Conservation (phyloP, 2,113 vertebrate species). For the Theropithecus gelada region DNA sequence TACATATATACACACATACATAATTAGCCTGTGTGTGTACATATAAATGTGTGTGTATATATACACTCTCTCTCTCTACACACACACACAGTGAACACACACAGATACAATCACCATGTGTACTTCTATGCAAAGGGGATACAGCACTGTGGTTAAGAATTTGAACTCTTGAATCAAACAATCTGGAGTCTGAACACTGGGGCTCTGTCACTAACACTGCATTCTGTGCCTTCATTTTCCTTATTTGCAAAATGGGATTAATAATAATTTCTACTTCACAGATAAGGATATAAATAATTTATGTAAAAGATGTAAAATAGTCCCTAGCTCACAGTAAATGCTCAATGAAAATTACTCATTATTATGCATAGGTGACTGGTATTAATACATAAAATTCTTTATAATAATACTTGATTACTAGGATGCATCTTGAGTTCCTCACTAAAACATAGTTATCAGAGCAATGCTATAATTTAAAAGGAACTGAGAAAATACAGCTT, state of each 20-base stretch:
- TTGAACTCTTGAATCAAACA: not conserved
- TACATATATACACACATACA: not conserved
- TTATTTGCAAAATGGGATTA: not conserved
- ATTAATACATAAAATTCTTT: not conserved
- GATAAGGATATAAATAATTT: not conserved
- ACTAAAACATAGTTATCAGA: not conserved
- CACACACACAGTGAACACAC: not conserved
- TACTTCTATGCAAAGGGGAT: not conserved
- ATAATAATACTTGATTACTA: not conserved
- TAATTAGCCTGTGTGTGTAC: not conserved
- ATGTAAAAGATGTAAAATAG: not conserved
- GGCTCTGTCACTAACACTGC: not conserved
- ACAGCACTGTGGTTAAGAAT: not conserved
- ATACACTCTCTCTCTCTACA: not conserved
- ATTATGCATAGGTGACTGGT: not conserved
- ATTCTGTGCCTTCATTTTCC: not conserved
- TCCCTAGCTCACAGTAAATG: not conserved
- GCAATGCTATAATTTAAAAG: constrained; percentile 17
- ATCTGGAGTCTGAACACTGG: not conserved
- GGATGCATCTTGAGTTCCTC: not conserved
- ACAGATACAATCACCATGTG: not conserved
- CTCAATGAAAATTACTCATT: not conserved
- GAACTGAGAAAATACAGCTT: constrained; percentile 2
- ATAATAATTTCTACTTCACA: not conserved
- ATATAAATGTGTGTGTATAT: not conserved